These are phyloP conservation scores for Spicauda simplicius DNA, from an alignment of 2,888 invertebrate species.

Conservation along the genomic window DNA sequence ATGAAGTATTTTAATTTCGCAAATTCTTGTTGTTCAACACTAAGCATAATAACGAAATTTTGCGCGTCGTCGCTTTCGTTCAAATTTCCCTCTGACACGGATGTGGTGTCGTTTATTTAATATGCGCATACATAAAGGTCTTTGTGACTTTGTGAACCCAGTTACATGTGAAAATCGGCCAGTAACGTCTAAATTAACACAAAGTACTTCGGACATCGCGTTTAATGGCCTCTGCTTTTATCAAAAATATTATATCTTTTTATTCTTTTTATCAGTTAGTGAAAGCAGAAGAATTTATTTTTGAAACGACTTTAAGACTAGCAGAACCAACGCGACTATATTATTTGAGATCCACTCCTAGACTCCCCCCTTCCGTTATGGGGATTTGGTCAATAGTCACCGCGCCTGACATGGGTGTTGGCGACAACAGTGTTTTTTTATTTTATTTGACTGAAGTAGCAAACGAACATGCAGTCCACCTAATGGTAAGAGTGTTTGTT, in stretches of 20 bases:
- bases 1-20: not conserved
- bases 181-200: constrained; percentile 7
- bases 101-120: constrained; percentile 55
- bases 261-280: too few species aligned
- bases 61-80: constrained; percentile 44
- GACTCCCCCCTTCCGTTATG: too few species aligned
- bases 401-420: too few species aligned
- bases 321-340: too few species aligned
- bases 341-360: too few species aligned
- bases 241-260: not conserved
- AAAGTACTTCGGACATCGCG: constrained; percentile 10
- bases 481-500: too few species aligned
- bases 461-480: too few species aligned
- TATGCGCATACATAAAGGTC: constrained; percentile 62
- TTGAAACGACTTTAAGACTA: too few species aligned
- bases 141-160: constrained; percentile 51
- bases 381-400: too few species aligned
- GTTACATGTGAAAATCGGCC: constrained; percentile 31
- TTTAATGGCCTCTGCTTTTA: constrained; percentile 6
- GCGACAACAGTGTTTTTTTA: too few species aligned
- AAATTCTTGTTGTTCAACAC: not conserved
- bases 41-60: constrained; percentile 19
- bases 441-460: too few species aligned
- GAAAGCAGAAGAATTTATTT: too few species aligned
- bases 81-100: constrained; percentile 52